Percentiles rank a stretch among this genome's conserved stretches.
These are phyloP conservation scores for Falcaria lacertinaria DNA, from an alignment of 2,888 invertebrate genomes.

Conservation along the genomic window DNA sequence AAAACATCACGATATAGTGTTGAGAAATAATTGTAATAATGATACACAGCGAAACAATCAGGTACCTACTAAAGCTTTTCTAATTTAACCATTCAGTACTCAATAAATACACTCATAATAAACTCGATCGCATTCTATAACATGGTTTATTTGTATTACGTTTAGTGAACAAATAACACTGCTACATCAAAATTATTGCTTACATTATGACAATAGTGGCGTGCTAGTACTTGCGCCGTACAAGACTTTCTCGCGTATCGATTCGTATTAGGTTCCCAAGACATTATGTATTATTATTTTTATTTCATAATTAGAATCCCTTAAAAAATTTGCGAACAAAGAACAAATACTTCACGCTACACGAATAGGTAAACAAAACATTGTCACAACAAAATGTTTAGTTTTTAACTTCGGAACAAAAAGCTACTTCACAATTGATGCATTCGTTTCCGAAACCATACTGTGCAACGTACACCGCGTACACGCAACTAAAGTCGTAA, in stretches of 20 bases:
- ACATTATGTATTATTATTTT: too few relatives aligned
- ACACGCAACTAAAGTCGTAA: background rate
- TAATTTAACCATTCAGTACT: conserved; percentile 10
- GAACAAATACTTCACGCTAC: too few relatives aligned
- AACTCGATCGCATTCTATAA: conserved; percentile 32
- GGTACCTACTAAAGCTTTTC: conserved; percentile 53
- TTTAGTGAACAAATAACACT: conserved; percentile 8
- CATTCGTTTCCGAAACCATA: too few relatives aligned
- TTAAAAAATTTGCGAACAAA: too few relatives aligned
- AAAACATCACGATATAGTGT: conserved; percentile 6
- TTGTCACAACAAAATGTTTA: too few relatives aligned
- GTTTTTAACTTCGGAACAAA: too few relatives aligned
- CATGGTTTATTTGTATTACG: conserved; percentile 13
- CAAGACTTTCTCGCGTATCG: background rate
- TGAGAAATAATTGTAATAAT: conserved; percentile 16
- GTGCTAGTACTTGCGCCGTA: background rate
- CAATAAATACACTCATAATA: conserved; percentile 19
- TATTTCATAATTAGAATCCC: too few relatives aligned
- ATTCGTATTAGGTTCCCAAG: too few relatives aligned
- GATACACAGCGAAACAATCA: conserved; percentile 54
- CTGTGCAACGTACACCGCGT: background rate
- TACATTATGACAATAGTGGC: background rate
- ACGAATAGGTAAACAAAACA: too few relatives aligned
- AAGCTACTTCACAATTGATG: too few relatives aligned
- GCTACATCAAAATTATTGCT: conserved; percentile 4